Base-by-base conservation (phyloP, 2,113 vertebrate genomes). In the Shinisaurus crocodilurus region DNA sequence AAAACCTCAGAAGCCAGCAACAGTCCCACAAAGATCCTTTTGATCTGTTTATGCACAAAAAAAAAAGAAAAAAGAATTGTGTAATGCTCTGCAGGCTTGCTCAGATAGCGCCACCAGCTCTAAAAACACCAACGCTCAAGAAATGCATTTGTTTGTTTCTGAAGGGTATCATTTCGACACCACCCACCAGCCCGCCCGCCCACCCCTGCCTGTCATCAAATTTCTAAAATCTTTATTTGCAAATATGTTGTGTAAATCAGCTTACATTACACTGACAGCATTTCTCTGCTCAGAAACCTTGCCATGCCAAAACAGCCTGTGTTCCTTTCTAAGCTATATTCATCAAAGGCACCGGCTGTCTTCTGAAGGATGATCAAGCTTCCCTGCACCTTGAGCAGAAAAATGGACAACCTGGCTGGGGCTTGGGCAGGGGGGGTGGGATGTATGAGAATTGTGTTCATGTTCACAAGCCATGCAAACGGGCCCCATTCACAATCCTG, bases 121-220 rank as follows among this genome's bases (percentile, higher is more conserved):
- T 50, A 90, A 90, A 93, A 50, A n/a, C 54, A 34, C 86, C 89
- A 79, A 43, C 18, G 23, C 57, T 18, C 3, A 60, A 74, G 3
- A 34, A 67, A 81, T 16, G 10, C 2, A 3, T 85, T 87, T 63
- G 40, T 86, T 92, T 90, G 48, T 40, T 82, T 60, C 57, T 0
- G 0, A 63, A 57, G 69, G 27, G 83, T 27, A 45, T 43, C n/a
- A 20, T 70, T 85, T 32, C 82, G 45, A 20, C 9, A 54, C n/a
- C 20, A 54, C 8, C 57, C 8, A 12, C 9, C 57, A 60, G n/a
- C n/a, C n/a, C 57, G 13, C 57, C 8, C 12, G 8, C 69, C 4
- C 67, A 43, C 86, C n/a, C n/a, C n/a, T 87, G 37, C 23, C 65
- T 82, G 75, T 77, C 75, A 10, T 34, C 69, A 60, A 0, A 1